phyloP scores from a whole-genome alignment of 2,888 invertebrate species.

The Blera fallax region DNA sequence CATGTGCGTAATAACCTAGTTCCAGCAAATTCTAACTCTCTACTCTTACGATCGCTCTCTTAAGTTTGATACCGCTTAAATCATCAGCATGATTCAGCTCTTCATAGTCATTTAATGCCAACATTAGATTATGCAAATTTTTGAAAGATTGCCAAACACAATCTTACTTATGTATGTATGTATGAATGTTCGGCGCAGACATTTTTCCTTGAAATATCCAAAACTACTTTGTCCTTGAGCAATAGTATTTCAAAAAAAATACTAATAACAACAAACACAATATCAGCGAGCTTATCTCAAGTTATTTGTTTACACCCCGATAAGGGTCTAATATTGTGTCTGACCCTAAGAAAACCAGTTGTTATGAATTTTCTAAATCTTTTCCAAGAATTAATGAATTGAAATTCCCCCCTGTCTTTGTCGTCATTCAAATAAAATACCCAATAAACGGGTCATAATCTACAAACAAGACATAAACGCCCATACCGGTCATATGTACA shows the following conservation, averaged over 20 bases:
- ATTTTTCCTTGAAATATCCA: neutral
- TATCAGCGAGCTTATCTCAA: neutral
- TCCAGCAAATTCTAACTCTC: neutral
- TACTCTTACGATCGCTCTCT: neutral
- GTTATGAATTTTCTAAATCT: neutral
- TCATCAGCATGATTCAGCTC: neutral
- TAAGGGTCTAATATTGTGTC: neutral
- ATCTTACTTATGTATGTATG: no score
- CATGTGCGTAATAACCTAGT: neutral
- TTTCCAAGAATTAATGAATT: neutral
- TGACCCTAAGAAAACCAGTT: neutral
- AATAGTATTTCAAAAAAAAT: neutral
- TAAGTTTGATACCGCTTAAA: neutral
- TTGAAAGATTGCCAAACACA: neutral
- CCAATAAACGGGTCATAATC: neutral
- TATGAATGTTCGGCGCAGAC: neutral
- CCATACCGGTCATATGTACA: neutral
- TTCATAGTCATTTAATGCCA: neutral
- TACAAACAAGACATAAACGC: neutral
- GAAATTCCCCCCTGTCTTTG: neutral
- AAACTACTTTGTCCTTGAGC: neutral
- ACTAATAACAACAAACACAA: no score
- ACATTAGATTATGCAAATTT: neutral
- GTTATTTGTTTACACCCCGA: neutral
- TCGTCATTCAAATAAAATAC: neutral